phyloP scores from a whole-genome alignment of 2,113 vertebrate genomes.

The Fulica atra region DNA sequence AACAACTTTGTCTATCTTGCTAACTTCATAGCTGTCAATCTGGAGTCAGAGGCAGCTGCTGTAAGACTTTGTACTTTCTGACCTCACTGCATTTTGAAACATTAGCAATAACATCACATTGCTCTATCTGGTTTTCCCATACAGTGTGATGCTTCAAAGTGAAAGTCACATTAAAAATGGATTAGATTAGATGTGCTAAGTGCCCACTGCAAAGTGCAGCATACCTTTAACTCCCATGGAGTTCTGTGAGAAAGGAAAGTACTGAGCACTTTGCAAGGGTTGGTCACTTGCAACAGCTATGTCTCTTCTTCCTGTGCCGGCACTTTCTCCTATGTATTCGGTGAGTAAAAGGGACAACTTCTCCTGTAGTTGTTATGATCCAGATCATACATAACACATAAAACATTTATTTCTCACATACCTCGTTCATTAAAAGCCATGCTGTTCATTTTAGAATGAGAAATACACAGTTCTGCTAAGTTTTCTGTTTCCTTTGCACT shows the following conservation, averaged over 20 bases:
- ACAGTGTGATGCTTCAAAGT: neutral
- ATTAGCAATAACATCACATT: neutral
- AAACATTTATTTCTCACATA: neutral
- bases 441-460: neutral
- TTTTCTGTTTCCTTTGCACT: neutral
- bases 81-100: neutral
- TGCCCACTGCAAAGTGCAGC: neutral
- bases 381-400: neutral
- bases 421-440: neutral
- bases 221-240: neutral
- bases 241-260: neutral
- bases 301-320: neutral
- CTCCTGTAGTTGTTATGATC: neutral
- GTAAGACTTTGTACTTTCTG: neutral
- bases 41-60: neutral
- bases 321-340: neutral
- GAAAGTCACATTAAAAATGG: conserved; percentile 54
- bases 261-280: neutral
- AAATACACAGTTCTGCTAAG: neutral
- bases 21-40: neutral
- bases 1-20: neutral
- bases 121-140: neutral
- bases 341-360: neutral
- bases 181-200: conserved; percentile 29
- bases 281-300: neutral